phyloP scores from a whole-genome alignment of 2,888 invertebrate genomes.

The Parnassius glacialis region DNA sequence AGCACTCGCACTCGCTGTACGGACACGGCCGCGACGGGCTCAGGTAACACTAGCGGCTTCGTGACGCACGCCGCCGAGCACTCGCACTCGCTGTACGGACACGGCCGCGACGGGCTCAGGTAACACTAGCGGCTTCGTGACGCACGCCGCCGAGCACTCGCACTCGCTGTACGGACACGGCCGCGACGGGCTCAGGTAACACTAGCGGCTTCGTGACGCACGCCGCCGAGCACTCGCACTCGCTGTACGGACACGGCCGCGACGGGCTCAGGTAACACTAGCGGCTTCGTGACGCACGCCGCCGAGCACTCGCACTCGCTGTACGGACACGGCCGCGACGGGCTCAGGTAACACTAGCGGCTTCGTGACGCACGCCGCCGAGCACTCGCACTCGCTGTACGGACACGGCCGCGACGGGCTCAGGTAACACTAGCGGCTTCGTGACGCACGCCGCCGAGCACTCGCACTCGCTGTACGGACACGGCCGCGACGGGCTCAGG shows the following conservation, averaged over 20 bases:
- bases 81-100: too few relatives aligned
- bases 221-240: constrained; percentile 34
- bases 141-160: constrained; percentile 44
- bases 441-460: neutral
- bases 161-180: constrained; percentile 86
- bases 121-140: constrained; percentile 41
- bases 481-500: too few relatives aligned
- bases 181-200: constrained; percentile 55
- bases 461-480: too few relatives aligned
- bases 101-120: too few relatives aligned
- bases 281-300: neutral
- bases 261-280: constrained; percentile 46
- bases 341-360: constrained; percentile 39
- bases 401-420: constrained; percentile 70
- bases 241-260: constrained; percentile 86
- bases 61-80: too few relatives aligned
- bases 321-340: constrained; percentile 64
- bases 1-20: too few relatives aligned
- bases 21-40: too few relatives aligned
- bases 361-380: constrained; percentile 44
- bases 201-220: neutral
- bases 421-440: constrained; percentile 23
- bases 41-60: neutral
- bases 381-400: constrained; percentile 62
- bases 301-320: too few relatives aligned